A percentile compares a stretch with the other conserved stretches of the same genome.
Conservation (phyloP, 2,797 vertebrate species). For the Melanotaenia pygmaea region DNA sequence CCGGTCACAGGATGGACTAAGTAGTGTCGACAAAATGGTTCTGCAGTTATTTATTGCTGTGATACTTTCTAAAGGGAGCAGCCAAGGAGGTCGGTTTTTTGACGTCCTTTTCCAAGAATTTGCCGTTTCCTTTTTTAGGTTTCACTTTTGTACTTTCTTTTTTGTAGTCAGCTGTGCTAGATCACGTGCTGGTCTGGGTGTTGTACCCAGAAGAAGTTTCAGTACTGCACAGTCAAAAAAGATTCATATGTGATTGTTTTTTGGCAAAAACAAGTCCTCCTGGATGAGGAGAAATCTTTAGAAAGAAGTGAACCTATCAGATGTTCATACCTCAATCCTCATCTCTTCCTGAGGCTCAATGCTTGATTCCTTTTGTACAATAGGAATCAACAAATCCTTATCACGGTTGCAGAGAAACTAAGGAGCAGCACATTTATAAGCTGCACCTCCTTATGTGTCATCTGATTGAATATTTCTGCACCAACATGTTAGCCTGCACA, state of each 20-base stretch:
- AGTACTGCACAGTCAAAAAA: background rate
- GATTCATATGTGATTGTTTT: background rate
- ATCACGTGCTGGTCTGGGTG: background rate
- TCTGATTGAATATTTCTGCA: too few species aligned
- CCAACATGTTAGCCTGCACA: too few species aligned
- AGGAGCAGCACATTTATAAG: background rate
- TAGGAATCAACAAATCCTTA: background rate
- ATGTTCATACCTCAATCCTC: background rate
- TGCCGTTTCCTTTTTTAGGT: slow-evolving; percentile 5
- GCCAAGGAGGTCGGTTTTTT: slow-evolving; percentile 8
- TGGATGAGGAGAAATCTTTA: too few species aligned
- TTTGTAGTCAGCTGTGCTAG: slow-evolving; percentile 16
- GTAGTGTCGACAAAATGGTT: slow-evolving; percentile 28
- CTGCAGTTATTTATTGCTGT: slow-evolving; percentile 7
- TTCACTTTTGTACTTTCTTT: slow-evolving; percentile 10
- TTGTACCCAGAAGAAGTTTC: background rate
- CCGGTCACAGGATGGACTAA: slow-evolving; percentile 1
- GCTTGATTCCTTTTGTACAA: background rate
- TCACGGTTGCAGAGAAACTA: background rate
- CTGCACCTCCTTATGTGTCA: background rate
- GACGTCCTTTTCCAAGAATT: slow-evolving; percentile 11
- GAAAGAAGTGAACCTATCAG: too few species aligned
- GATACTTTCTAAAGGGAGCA: background rate
- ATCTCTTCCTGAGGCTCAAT: background rate
- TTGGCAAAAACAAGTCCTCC: background rate